Percentiles rank a stretch among this genome's conserved stretches.
Evolutionary conservation across 2,113 vertebrate species (phyloP).

Genomic region (Toxotes jaculatrix): DNA sequence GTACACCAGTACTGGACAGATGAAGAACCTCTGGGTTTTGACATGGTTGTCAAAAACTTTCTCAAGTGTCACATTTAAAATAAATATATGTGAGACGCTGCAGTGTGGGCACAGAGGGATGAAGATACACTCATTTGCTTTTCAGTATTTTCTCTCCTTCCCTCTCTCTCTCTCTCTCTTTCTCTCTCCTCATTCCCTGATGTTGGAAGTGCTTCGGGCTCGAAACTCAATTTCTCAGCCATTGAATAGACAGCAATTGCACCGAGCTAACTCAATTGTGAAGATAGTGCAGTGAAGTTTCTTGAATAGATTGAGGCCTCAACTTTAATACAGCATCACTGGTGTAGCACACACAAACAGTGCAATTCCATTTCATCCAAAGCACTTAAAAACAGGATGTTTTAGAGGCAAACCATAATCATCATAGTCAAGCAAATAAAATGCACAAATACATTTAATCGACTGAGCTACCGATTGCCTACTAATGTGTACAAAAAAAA

Average conservation of each 20-base stretch:
- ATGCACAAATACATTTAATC: slow-evolving; percentile 69
- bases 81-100: slow-evolving; percentile 57
- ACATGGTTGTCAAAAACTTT: slow-evolving; percentile 67
- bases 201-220: slow-evolving; percentile 80
- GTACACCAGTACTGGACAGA: slow-evolving; percentile 54
- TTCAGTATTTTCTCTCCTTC: slow-evolving; percentile 35
- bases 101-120: slow-evolving; percentile 52
- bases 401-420: slow-evolving; percentile 69
- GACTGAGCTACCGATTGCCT: slow-evolving; percentile 47
- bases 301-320: slow-evolving; percentile 85
- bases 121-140: slow-evolving; percentile 77
- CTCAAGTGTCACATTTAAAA: slow-evolving; percentile 63
- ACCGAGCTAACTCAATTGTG: slow-evolving; percentile 84
- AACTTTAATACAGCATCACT: slow-evolving; percentile 83
- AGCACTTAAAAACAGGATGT: slow-evolving; percentile 73
- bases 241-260: slow-evolving; percentile 85
- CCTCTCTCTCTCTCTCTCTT: slow-evolving; percentile 23
- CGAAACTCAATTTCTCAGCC: slow-evolving; percentile 87
- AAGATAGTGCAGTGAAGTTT: slow-evolving; percentile 81
- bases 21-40: slow-evolving; percentile 54
- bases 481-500: slow-evolving; percentile 55
- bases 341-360: slow-evolving; percentile 79
- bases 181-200: slow-evolving; percentile 67
- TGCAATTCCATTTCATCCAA: slow-evolving; percentile 76
- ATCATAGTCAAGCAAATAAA: slow-evolving; percentile 60